Evolutionary conservation across 2,888 invertebrate genomes (phyloP).

Genomic region (Automeris io): DNA sequence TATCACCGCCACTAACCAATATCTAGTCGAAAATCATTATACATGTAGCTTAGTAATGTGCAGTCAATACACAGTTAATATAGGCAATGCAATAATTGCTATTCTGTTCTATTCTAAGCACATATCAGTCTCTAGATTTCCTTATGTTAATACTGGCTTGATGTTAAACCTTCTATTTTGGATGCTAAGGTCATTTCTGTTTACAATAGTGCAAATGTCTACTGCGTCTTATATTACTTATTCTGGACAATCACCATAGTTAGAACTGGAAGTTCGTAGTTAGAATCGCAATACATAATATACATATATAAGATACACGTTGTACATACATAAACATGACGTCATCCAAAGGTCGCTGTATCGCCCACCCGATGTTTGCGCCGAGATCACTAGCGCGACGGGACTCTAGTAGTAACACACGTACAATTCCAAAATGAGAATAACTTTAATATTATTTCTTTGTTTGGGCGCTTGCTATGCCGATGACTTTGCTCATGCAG

Average conservation of each 20-base stretch:
- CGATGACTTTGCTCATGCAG: constrained; percentile 58
- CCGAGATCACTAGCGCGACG: constrained; percentile 68
- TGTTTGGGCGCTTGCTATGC: constrained; percentile 44
- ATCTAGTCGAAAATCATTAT: too few species aligned
- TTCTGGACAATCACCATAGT: constrained; percentile 40
- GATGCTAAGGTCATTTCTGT: constrained; percentile 42
- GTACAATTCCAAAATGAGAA: constrained; percentile 53
- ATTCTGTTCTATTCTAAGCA: too few species aligned
- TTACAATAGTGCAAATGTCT: constrained; percentile 22
- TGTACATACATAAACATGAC: constrained; percentile 46
- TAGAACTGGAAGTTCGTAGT: constrained; percentile 54
- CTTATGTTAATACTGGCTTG: too few species aligned
- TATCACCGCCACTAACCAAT: too few species aligned
- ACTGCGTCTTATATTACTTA: constrained; percentile 28
- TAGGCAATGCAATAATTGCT: too few species aligned
- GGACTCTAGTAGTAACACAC: constrained; percentile 52
- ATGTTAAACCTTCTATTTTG: neutral
- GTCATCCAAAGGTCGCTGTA: constrained; percentile 66
- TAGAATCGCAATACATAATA: constrained; percentile 57
- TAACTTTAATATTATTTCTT: constrained; percentile 40
- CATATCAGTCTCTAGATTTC: too few species aligned
- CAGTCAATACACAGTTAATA: too few species aligned
- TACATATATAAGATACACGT: constrained; percentile 24
- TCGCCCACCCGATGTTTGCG: constrained; percentile 40
- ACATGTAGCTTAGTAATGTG: too few species aligned